Evolutionary conservation across 2,113 vertebrate species (phyloP), one percentile per base, ranked within the genome.

Genomic region (Zeus faber): DNA sequence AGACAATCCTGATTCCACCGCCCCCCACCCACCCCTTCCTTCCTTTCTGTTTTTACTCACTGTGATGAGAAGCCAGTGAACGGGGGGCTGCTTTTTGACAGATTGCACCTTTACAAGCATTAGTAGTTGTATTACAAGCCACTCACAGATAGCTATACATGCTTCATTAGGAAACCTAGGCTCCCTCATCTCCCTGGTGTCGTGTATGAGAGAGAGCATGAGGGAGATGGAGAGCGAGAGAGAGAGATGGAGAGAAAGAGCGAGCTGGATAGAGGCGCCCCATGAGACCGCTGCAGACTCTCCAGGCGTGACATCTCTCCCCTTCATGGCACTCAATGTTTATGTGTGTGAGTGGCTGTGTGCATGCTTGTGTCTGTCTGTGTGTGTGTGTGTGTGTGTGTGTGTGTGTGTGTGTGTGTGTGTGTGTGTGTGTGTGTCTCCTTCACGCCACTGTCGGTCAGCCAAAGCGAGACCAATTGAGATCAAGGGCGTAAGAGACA

Each of bases 251-350:
- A 49, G 8, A 31, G n/a, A 17, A 26, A 31, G 54, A 54, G 56
- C 54, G 46, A 26, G 37, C 22, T 49, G 63, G 24, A 4, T 45
- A 58, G 57, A 53, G 40, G 58, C 56, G 56, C 72, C 77, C 67
- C 71, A 46, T 23, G 77, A 80, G 80, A 76, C 70, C 56, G 65
- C 73, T 76, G 63, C 55, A 69, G 65, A 66, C 69, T 5, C 75
- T 74, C 67, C 73, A 68, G 53, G 69, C 76, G 53, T 79, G 72
- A 80, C 77, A 78, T 77, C 49, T 52, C 50, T 67, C 63, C 73
- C 65, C 91, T 94, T 93, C 80, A 92, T 91, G 81, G 92, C 57
- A 54, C 71, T 71, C 39, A 90, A 78, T 90, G 92, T 93, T 11
- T 83, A 90, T 78, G 27, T 16, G 35, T 22, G 31, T 24, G 18